Evolutionary conservation across 2,113 vertebrate genomes (phyloP), one percentile per base, ranked within the genome.

Genomic region (Brevimyrus niger): DNA sequence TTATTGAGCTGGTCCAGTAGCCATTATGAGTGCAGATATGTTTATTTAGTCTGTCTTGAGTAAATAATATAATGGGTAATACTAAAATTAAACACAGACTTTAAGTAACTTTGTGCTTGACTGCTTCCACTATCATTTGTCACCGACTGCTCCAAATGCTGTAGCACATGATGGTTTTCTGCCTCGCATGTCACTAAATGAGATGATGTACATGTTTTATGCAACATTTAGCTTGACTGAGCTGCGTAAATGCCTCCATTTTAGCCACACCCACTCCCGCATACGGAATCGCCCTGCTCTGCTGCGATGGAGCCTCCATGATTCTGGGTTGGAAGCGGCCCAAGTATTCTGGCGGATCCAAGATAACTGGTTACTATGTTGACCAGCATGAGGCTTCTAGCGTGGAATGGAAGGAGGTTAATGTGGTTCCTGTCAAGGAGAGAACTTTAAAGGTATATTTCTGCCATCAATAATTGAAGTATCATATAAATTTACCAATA

Each of bases 301-400:
- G 94, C 93, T 97, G 97, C 4, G 96, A 99, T 13, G 98, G 97
- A 53, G 94, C 96, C 42, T 97, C 98, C 89, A 98, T 99, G 95
- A 98, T 97, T 0, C 86, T 99, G 90, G 97, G 97, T 86, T 99
- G 98, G 98, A 99, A 97, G 93, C 95, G 94, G 31, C 98, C 98
- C 15, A 97, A 93, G 65, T 96, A 95, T 94, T 96, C 96, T 0
- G 98, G 98, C 0, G 98, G 98, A 89, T 95, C 97, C 9, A 95
- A 95, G 91, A 90, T 99, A 93, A 96, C 94, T 11, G 97, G 97
- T 3, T 99, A 99, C 90, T 99, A 98, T 83, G 50, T 99, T 3
- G 98, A 99, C 90, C 96, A 96, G 92, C 94, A 97, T 0, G 95
- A 98, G 86, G 96, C 95, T 0, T 94, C 96, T 13, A 95, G 95